Conservation (phyloP, 2,797 vertebrate species). For the Chloroceryle amazona region DNA sequence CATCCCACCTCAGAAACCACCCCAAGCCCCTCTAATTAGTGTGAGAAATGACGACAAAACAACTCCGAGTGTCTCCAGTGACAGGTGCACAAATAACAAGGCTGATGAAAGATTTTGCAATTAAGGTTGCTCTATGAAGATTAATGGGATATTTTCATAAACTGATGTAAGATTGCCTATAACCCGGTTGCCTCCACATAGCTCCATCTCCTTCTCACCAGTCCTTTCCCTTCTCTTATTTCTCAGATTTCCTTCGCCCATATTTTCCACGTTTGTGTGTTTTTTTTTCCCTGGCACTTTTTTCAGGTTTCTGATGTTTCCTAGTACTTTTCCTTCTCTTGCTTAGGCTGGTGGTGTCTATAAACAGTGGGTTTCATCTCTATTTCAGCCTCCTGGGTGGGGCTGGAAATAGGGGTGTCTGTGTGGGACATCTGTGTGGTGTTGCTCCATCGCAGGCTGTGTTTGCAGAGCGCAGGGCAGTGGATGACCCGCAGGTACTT, state of each 20-base stretch:
- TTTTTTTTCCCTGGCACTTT: not conserved
- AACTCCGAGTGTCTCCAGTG: conserved; percentile 71
- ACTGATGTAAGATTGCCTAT: conserved; percentile 72
- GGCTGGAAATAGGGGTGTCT: not conserved
- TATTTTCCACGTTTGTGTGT: not conserved
- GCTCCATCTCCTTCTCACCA: not conserved
- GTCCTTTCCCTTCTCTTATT: not conserved
- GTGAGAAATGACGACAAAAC: conserved; percentile 77
- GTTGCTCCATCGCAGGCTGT: rapidly evolving
- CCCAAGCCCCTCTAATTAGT: conserved; percentile 77
- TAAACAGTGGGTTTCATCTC: not conserved
- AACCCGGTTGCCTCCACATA: conserved; percentile 27
- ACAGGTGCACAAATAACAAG: conserved; percentile 80
- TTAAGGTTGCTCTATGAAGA: conserved; percentile 81
- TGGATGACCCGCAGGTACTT: not conserved
- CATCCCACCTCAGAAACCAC: conserved; percentile 29
- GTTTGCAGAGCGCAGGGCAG: not conserved
- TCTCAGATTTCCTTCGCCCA: not conserved
- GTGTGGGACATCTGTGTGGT: rapidly evolving
- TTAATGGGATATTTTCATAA: conserved; percentile 80
- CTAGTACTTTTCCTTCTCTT: not conserved
- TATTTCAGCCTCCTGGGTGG: not conserved
- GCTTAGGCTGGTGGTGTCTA: not conserved
- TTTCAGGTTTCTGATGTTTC: not conserved
- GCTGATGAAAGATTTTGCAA: conserved; percentile 82